Evolutionary conservation across 2,113 vertebrate species (phyloP), one percentile per base, ranked within the genome.

Genomic region (Vanacampus margaritifer): DNA sequence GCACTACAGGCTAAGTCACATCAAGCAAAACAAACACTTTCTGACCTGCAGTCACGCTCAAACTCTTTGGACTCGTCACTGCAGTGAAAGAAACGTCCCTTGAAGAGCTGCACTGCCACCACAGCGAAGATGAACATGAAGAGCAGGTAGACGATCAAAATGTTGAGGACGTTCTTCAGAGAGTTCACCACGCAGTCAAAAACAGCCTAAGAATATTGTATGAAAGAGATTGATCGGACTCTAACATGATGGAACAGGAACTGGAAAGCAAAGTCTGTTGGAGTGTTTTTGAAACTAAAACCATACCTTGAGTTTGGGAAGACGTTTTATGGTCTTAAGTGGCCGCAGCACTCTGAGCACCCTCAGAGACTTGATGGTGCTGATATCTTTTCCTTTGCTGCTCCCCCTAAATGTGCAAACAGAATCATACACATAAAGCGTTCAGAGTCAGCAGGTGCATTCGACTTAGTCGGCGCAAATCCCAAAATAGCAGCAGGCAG

Each of bases 81-180:
- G 89, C 96, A 98, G 91, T 92, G 96, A 88, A 98, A 98, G 76
- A 98, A 98, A 46, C 95, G 95, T 4, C 95, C 96, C 86, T 98
- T 98, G 87, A 98, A 98, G 9, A 98, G 95, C 88, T 98, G 96
- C 79, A 98, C 96, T 0, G 95, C 96, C 83, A 98, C 95, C 86
- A 98, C 96, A 0, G 96, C 96, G 0, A 98, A 97, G 89, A 98
- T 98, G 91, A 98, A 98, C 96, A 98, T 98, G 93, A 98, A 98
- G 65, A 98, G 95, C 90, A 98, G 93, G 92, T 98, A 98, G 71
- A 98, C 95, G 3, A 98, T 98, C 74, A 98, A 92, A 91, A 98
- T 98, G 91, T 98, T 98, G 84, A 98, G 92, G 74, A 98, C 95
- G 12, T 98, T 98, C 88, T 98, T 98, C 72, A 98, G 89, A 0